Evolutionary conservation across 2,113 vertebrate genomes (phyloP).

Genomic region (Verasper variegatus): DNA sequence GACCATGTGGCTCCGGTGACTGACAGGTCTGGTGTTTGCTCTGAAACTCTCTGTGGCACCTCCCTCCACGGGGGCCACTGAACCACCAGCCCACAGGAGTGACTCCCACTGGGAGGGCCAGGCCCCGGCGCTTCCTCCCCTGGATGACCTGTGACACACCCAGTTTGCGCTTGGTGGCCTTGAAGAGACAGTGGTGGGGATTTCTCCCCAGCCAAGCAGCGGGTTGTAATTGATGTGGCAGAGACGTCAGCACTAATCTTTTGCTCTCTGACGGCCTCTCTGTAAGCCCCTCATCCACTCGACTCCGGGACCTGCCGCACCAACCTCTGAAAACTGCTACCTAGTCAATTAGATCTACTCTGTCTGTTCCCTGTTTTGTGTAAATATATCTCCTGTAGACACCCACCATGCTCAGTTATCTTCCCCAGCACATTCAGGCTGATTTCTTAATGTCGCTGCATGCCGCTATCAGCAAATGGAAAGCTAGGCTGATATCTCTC

Average conservation of each 20-base stretch:
- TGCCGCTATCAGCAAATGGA: conserved; percentile 80
- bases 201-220: conserved; percentile 69
- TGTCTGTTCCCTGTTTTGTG: conserved; percentile 74
- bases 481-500: conserved; percentile 74
- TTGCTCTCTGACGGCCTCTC: conserved; percentile 72
- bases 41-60: conserved; percentile 82
- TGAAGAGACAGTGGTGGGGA: conserved; percentile 78
- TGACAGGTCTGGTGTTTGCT: conserved; percentile 77
- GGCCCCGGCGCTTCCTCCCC: conserved; percentile 57
- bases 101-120: conserved; percentile 76
- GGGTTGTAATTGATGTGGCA: conserved; percentile 84
- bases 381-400: conserved; percentile 77
- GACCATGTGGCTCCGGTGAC: conserved; percentile 71
- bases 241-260: conserved; percentile 84
- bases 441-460: conserved; percentile 75
- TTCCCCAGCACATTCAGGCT: conserved; percentile 74
- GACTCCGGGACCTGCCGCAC: conserved; percentile 64
- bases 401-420: conserved; percentile 76
- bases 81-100: conserved; percentile 77
- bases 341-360: conserved; percentile 79
- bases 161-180: conserved; percentile 73
- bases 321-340: conserved; percentile 72
- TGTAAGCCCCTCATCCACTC: conserved; percentile 70
- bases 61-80: conserved; percentile 81
- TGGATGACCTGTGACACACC: conserved; percentile 78